phyloP scores from a whole-genome alignment of 1,140 invertebrate genomes.

The Drosophila quadrilineata region DNA sequence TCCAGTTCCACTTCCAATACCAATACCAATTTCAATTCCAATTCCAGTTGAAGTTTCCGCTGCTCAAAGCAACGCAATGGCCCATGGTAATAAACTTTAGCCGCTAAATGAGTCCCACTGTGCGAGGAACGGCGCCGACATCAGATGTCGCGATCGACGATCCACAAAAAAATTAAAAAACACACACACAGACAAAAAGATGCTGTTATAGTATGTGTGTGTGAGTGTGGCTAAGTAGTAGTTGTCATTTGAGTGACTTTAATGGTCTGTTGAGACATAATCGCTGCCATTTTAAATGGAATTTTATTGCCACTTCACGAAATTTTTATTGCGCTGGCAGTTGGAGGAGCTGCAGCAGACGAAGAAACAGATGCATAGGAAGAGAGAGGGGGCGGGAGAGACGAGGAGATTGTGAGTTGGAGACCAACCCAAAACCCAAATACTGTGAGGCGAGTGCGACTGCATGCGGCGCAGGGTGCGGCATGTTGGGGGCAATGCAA shows the following conservation, averaged over 20 bases:
- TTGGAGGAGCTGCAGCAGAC: slow-evolving; percentile 21
- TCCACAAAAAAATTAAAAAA: slow-evolving; percentile 49
- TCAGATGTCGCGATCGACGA: slow-evolving; percentile 71
- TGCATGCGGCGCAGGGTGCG: slow-evolving; percentile 51
- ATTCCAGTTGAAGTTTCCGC: background rate
- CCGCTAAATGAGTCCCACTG: slow-evolving; percentile 57
- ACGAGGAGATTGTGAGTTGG: background rate
- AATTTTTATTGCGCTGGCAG: slow-evolving; percentile 70
- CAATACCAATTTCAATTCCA: no score
- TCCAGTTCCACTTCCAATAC: background rate
- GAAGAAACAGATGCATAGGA: slow-evolving; percentile 7
- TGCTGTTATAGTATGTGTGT: slow-evolving; percentile 30
- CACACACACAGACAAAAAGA: no score
- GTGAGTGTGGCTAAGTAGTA: slow-evolving; percentile 76
- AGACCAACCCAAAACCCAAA: slow-evolving; percentile 31
- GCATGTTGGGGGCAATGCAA: slow-evolving; percentile 52
- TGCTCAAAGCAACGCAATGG: background rate
- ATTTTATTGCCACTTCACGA: slow-evolving; percentile 81
- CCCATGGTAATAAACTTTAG: slow-evolving; percentile 36
- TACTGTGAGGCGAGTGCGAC: no score
- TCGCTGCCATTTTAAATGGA: slow-evolving; percentile 82
- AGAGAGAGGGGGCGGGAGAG: background rate
- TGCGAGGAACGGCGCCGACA: slow-evolving; percentile 59
- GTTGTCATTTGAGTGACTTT: slow-evolving; percentile 81
- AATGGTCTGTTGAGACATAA: slow-evolving; percentile 82